Base-by-base conservation (phyloP, 2,888 invertebrate species). In the Leucophenga maculata region DNA sequence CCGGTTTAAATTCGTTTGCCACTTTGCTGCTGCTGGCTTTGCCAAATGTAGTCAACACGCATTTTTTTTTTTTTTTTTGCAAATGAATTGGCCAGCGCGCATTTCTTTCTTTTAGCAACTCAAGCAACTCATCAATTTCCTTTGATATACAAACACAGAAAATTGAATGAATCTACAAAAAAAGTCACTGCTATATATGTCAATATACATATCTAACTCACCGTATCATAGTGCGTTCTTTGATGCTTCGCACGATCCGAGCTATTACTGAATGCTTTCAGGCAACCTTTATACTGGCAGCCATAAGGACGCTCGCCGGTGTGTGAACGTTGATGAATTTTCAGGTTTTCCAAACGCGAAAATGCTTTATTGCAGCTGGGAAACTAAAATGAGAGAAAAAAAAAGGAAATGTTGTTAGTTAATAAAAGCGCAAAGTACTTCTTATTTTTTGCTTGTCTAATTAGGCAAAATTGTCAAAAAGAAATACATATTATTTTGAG, bases 181-280 rank as follows among this genome's bases (percentile, higher is more conserved):
- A n/a, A n/a, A n/a, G n/a, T n/a, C n/a, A n/a, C n/a, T n/a, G n/a
- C n/a, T 20, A 54, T n/a, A 59, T 11, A 59, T 22, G 3, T 6
- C 13, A 44, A 44, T 14, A n/a, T 52, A 52, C 9, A 26, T 26
- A 26, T 52, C 14, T 8, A 65, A 91, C 93, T 92, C 91, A 99
- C 98, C 87, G 97, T 97, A 89, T 98, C 98, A 79, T 97, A 97
- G 89, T 99, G 99, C 1, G 99, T 99, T 80, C 99, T 90, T 90
- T 99, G 98, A 89, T 99, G 99, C 89, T 99, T 99, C 8, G 99
- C 99, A 66, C 99, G 90, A 87, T 99, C 99, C 0, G 98, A 98
- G 73, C 98, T 98, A 89, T 99, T 99, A 84, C 97, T 98, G 90
- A 99, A 99, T 1, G 98, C 97, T 88, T 99, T 99, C 60, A 93